Conservation (phyloP, 1,140 invertebrate genomes). For the Harpegnathos saltator region DNA sequence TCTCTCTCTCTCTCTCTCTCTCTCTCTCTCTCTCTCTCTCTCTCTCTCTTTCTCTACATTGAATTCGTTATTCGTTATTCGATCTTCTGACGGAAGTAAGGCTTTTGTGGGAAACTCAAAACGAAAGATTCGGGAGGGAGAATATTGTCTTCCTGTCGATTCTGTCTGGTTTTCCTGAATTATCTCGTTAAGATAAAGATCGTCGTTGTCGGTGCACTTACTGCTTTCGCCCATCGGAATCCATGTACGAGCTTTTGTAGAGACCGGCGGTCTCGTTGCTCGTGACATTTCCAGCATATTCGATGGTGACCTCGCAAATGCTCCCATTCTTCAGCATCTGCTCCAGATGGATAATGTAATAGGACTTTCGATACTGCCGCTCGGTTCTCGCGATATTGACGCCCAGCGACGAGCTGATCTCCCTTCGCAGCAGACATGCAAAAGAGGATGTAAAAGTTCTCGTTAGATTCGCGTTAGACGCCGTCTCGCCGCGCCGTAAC, state of each 20-base stretch:
- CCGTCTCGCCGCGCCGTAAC: no score
- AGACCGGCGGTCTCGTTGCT: conserved; percentile 87
- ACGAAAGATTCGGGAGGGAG: no score
- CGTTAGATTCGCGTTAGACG: background rate
- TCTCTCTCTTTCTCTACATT: no score
- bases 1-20: no score
- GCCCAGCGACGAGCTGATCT: conserved; percentile 5
- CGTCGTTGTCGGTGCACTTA: conserved; percentile 71
- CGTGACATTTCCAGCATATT: conserved; percentile 87
- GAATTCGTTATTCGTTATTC: no score
- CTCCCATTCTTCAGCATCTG: conserved; percentile 85
- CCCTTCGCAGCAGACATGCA: conserved; percentile 27
- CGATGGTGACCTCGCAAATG: conserved; percentile 86
- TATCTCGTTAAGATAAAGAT: conserved; percentile 2
- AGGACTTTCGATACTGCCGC: conserved; percentile 4
- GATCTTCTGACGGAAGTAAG: background rate
- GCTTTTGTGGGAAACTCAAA: background rate
- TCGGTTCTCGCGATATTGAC: conserved; percentile 64
- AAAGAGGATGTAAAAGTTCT: background rate
- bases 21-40: no score
- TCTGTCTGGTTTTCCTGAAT: background rate
- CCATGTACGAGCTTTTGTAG: conserved; percentile 88
- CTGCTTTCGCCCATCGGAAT: conserved; percentile 85
- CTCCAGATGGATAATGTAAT: conserved; percentile 85
- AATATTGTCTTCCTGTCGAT: no score